phyloP scores from a whole-genome alignment of 2,888 invertebrate species.

The Megamerina dolium region DNA sequence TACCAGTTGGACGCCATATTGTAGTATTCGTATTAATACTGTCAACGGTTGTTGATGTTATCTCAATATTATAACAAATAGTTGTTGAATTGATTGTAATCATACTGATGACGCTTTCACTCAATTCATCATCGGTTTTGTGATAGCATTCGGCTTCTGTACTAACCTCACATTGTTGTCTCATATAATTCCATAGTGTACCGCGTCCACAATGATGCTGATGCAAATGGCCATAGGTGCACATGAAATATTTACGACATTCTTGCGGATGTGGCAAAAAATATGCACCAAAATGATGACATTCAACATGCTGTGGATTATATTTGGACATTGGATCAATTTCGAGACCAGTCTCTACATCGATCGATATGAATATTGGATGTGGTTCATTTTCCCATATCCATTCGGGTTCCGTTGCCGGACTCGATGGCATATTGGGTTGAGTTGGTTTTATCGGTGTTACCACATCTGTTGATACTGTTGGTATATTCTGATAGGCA shows the following conservation, averaged over 20 bases:
- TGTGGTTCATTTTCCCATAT: slow-evolving; percentile 20
- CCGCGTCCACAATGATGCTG: slow-evolving; percentile 38
- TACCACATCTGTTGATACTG: background rate
- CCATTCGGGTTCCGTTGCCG: no score
- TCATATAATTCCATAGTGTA: slow-evolving; percentile 36
- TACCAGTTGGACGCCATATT: background rate
- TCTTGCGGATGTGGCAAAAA: slow-evolving; percentile 42
- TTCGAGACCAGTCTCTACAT: slow-evolving; percentile 26
- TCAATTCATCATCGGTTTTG: slow-evolving; percentile 2
- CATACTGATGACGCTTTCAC: slow-evolving; percentile 2
- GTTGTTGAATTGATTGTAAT: background rate
- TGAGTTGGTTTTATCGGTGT: background rate
- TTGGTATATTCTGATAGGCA: no score
- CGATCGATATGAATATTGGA: slow-evolving; percentile 30
- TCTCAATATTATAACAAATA: background rate
- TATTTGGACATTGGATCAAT: slow-evolving; percentile 34
- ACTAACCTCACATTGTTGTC: slow-evolving; percentile 32
- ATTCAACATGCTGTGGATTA: slow-evolving; percentile 33
- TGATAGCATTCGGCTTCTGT: slow-evolving; percentile 30
- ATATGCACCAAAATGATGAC: slow-evolving; percentile 41
- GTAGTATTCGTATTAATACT: background rate
- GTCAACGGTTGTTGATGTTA: background rate
- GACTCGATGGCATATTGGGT: background rate
- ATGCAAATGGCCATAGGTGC: slow-evolving; percentile 41
- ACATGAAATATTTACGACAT: slow-evolving; percentile 40